Evolutionary conservation across 1,140 invertebrate species (phyloP), one percentile per base, ranked within the genome.

Genomic region (Lepidurus apus): DNA sequence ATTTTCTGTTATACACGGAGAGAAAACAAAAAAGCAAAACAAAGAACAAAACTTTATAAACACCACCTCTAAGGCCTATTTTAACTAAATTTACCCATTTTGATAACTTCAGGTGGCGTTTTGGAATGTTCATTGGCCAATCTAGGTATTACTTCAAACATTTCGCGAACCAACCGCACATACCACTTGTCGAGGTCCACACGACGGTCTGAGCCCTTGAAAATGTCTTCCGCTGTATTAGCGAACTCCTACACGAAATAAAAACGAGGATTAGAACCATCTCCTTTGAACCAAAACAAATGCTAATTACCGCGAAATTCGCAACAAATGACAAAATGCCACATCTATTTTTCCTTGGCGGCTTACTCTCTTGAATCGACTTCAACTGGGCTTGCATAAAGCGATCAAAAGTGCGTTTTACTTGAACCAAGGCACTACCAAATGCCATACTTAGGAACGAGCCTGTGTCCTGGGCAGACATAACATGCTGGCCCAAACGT

Each of bases 101-200:
- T 93, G 47, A 99, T 90, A 73, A 98, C 95, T 88, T 98, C 93
- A 75, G 91, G 90, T 17, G 97, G 97, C 34, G 96, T 98, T 87
- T 97, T 97, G 79, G 91, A 90, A 85, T 98, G 95, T 82, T 97
- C 95, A 77, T 88, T 88, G 43, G 94, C 91, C 81, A 95, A 91
- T 21, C 91, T 87, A 10, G 90, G 87, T 79, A 98, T 95, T 77
- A 91, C 92, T 81, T 94, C 91, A 86, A 97, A 93, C 86, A 98
- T 93, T n/a, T 91, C 91, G 79, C 87, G 88, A 1, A 96, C 90
- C 77, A 99, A 86, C 85, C 93, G 90, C 9, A 90, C 89, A 85
- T 98, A 98, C 90, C 97, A 98, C 83, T 97, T 96, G 83, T 99
- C 96, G 79, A 99, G 89, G 87, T 99, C 97, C n/a, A 93, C 91